These are phyloP conservation scores for Chrysoperla carnea DNA, from an alignment of 1,140 invertebrate genomes.

Conservation along the genomic window DNA sequence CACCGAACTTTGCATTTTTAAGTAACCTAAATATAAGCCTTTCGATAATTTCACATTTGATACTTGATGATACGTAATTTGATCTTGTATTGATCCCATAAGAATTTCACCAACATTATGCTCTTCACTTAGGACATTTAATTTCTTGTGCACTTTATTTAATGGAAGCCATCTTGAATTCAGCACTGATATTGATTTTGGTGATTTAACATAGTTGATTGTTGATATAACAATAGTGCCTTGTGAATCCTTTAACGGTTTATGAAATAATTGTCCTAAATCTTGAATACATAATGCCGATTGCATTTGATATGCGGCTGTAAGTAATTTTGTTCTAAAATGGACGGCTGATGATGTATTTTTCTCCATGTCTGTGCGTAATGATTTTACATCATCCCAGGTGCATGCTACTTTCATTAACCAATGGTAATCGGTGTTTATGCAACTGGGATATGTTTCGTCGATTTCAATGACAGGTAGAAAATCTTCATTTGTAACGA, in stretches of 20 bases:
- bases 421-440: constrained; percentile 92
- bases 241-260: constrained; percentile 68
- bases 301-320: constrained; percentile 85
- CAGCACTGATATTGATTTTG: constrained; percentile 65
- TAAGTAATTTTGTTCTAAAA: constrained; percentile 79
- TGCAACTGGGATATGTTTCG: constrained; percentile 80
- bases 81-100: constrained; percentile 71
- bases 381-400: constrained; percentile 86
- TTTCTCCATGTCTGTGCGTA: constrained; percentile 85
- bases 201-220: constrained; percentile 65
- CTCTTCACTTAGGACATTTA: constrained; percentile 37
- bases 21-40: constrained; percentile 85
- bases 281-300: constrained; percentile 77
- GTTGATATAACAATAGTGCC: constrained; percentile 82
- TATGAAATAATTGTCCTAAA: constrained; percentile 81
- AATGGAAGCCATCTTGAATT: constrained; percentile 82
- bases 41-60: constrained; percentile 60
- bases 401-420: constrained; percentile 92
- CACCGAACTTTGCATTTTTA: constrained; percentile 89
- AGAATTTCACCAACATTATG: constrained; percentile 64
- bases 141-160: constrained; percentile 41
- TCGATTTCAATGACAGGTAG: constrained; percentile 92
- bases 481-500: constrained; percentile 92
- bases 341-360: constrained; percentile 76
- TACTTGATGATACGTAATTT: constrained; percentile 82